phyloP scores from a whole-genome alignment of 2,797 vertebrate genomes.

The Corythornis leucogaster region DNA sequence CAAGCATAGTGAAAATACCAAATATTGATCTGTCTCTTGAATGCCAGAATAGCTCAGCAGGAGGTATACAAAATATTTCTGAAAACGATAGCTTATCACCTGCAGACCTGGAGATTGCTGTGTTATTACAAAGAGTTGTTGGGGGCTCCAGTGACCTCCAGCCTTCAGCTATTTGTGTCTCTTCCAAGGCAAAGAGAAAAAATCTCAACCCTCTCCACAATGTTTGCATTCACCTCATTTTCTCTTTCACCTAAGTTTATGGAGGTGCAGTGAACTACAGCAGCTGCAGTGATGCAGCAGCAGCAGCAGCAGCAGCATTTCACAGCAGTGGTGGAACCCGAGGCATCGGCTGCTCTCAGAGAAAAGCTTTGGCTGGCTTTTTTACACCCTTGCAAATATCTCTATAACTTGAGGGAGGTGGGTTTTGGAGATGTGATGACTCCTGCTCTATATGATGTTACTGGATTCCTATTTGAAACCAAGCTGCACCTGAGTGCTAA shows the following conservation, averaged over 20 bases:
- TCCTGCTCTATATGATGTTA: neutral
- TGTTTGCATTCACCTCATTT: conserved; percentile 29
- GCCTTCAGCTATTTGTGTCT: conserved; percentile 38
- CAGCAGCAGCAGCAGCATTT: neutral
- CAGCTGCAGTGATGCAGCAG: neutral
- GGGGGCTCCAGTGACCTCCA: conserved; percentile 57
- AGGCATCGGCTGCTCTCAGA: neutral
- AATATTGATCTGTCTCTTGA: conserved; percentile 64
- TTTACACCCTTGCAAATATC: neutral
- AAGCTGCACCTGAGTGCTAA: neutral
- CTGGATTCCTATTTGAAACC: neutral
- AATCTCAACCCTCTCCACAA: neutral
- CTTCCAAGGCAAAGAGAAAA: conserved; percentile 50
- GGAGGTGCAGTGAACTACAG: neutral
- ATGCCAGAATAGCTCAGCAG: conserved; percentile 58
- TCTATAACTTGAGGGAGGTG: neutral
- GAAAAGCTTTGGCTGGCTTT: neutral
- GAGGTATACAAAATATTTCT: conserved; percentile 51
- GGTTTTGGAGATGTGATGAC: neutral
- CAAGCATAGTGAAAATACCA: neutral
- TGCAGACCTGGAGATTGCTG: conserved; percentile 40
- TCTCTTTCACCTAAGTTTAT: neutral
- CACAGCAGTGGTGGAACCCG: neutral
- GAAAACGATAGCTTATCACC: conserved; percentile 60
- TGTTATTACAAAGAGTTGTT: conserved; percentile 47